Evolutionary conservation across 2,113 vertebrate genomes (phyloP).

Genomic region (Mesitornis unicolor): DNA sequence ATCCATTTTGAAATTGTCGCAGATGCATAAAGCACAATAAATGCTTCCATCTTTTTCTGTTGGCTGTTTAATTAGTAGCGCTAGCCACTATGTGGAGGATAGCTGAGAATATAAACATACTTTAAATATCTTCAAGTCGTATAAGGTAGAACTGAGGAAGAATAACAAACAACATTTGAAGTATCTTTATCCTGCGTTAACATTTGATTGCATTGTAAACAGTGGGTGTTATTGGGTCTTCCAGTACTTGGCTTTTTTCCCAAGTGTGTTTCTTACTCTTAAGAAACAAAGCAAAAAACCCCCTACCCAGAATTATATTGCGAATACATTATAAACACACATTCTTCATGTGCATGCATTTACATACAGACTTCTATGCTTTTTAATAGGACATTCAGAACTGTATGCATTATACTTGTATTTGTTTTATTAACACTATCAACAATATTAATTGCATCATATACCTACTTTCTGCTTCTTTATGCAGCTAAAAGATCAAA

Average conservation of each 20-base stretch:
- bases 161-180: not conserved
- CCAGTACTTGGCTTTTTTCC: not conserved
- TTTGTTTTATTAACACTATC: not conserved
- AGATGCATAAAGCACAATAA: not conserved
- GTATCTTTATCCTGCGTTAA: not conserved
- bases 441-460: not conserved
- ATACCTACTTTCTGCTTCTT: not conserved
- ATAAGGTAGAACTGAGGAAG: not conserved
- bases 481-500: not conserved
- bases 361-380: not conserved
- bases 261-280: not conserved
- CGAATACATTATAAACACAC: not conserved
- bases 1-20: not conserved
- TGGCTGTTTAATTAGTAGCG: not conserved
- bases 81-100: not conserved
- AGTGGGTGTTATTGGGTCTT: constrained; percentile 1
- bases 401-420: not conserved
- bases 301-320: not conserved
- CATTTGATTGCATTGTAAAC: not conserved
- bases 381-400: not conserved
- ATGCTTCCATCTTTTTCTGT: not conserved
- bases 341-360: not conserved
- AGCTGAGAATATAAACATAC: not conserved
- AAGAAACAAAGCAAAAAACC: not conserved
- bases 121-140: not conserved